Evolutionary conservation across 2,888 invertebrate genomes (phyloP), one percentile per base, ranked within the genome.

Genomic region (Syrphus vitripennis): DNA sequence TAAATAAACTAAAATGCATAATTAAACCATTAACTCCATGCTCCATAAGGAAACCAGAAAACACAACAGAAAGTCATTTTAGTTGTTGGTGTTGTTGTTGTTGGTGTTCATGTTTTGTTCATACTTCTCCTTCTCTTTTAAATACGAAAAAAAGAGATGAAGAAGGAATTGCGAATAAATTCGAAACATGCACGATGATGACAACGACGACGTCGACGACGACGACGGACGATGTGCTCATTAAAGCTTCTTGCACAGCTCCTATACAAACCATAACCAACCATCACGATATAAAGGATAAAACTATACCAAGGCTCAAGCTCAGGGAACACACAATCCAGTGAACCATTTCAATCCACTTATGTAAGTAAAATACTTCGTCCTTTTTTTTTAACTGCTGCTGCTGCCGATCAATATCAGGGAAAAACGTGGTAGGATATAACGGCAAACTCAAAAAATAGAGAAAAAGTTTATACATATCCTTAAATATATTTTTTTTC

Each of bases 1-100:
- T 84, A 84, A 77, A 84, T 84, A 76, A 80, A 67, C 53, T 21
- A 55, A 80, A 80, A 84, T 81, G 81, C 76, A 84, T 84, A 84
- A 84, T 81, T 84, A 81, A 84, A 77, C 84, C 84, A 81, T 84
- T 81, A 76, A 72, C 71, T 84, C 57, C 19, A 59, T n/a, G 37
- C 31, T n/a, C 34, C 16, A 45, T n/a, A 63, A 42, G 31, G 26
- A 78, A n/a, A n/a, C n/a, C n/a, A n/a, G n/a, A n/a, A n/a, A n/a
- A 70, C 24, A 53, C 19, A 65, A 14, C 34, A 48, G 19, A 24
- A 45, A 50, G 29, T 48, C 57, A 76, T 24, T 24, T 29, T n/a
- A n/a, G 26, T 63, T n/a, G 29, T 29, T 16, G 29, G 31, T 31
- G 21, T 63, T 42, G 34, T 24, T 29, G 26, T 63, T n/a, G 29